Base-by-base conservation (phyloP, 2,888 invertebrate species). In the Drosophila aldrichi region DNA sequence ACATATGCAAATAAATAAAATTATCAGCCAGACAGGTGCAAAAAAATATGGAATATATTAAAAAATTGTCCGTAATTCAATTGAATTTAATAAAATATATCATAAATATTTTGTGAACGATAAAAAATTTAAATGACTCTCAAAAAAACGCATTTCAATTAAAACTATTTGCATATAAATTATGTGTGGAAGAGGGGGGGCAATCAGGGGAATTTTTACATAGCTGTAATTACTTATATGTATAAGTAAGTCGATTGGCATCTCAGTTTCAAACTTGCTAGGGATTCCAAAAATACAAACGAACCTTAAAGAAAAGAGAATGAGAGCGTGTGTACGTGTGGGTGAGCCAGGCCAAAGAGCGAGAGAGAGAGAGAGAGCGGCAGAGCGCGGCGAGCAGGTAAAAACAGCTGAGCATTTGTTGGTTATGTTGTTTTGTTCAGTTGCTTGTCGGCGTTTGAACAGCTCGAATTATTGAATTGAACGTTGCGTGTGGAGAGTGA, bases 331-430 rank as follows among this genome's bases (percentile, higher is more conserved):
- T 58, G 38, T 48, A 49, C n/a, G 18, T 40, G 20, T 22, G 38
- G 16, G 60, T 20, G 25, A 22, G 40, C 10, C 18, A 20, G 29
- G 20, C 10, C 25, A n/a, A 49, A 12, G 48, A 36, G 29, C 7
- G 7, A 7, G 29, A 29, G 7, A 29, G 29, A 36, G 29, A 29
- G 8, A 8, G 29, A 29, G 29, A 51, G 48, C 8, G 8, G 9
- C 18, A 25, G 40, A 18, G 56, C 38, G 52, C 3, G 38, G 40
- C 48, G 43, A 38, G 18, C 51, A 63, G 70, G 72, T 40, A 58
- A 84, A 67, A 87, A 70, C 84, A 87, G 82, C 78, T 81, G 84
- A 74, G 74, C 43, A 66, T 49, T 65, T 66, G 20, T 62, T 43
- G 49, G 43, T 52, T 63, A 60, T 62, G 68, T 60, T 77, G 40